A percentile compares a stretch with the other conserved stretches of the same genome.
phyloP scores from a whole-genome alignment of 2,888 invertebrate genomes.

The Diadegma fenestrale region DNA sequence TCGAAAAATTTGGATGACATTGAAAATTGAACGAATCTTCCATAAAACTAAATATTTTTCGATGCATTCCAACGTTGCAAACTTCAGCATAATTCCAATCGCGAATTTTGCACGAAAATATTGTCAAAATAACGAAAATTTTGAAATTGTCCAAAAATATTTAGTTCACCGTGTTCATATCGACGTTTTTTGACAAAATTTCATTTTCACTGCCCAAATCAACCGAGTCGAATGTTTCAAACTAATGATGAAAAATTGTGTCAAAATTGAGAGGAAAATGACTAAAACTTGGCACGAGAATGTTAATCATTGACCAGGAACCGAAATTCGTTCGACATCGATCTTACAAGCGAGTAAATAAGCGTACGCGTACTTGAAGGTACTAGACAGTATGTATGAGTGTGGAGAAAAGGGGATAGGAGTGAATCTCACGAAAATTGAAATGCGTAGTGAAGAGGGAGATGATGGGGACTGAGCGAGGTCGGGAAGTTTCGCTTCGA shows the following conservation, averaged over 20 bases:
- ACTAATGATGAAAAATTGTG: neutral
- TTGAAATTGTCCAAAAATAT: no score
- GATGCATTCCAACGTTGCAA: no score
- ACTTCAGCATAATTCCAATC: no score
- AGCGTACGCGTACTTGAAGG: neutral
- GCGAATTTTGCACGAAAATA: no score
- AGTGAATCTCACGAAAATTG: conserved; percentile 64
- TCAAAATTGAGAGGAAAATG: neutral
- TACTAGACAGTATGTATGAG: conserved; percentile 11
- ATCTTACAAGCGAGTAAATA: conserved; percentile 1
- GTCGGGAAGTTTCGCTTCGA: conserved; percentile 45
- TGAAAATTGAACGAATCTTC: no score
- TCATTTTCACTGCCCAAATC: no score
- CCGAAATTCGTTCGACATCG: conserved; percentile 3
- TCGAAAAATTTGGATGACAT: no score
- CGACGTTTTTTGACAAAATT: no score
- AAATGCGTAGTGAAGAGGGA: conserved; percentile 50
- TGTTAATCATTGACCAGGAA: neutral
- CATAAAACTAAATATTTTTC: no score
- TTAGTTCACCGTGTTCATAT: no score
- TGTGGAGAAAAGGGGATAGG: conserved; percentile 33
- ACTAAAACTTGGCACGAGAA: neutral
- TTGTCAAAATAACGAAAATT: no score
- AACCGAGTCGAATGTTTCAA: neutral
- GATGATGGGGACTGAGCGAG: conserved; percentile 42